Conservation (phyloP, 2,113 vertebrate species). For the Hippolais icterina region DNA sequence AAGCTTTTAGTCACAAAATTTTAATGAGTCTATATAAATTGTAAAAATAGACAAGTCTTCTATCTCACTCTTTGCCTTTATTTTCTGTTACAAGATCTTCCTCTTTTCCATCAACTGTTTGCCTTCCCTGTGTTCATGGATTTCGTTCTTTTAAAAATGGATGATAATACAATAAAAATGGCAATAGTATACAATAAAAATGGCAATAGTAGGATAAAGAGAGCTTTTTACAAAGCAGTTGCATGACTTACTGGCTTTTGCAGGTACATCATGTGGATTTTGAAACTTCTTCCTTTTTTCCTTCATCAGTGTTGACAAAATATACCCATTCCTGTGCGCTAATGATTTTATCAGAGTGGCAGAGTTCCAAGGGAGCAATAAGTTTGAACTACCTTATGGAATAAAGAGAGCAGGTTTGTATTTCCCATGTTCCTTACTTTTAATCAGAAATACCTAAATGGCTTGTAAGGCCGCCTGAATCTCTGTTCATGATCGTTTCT, state of each 20-base stretch:
- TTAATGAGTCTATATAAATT: background rate
- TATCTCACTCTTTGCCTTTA: background rate
- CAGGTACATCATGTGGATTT: background rate
- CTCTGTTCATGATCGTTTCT: background rate
- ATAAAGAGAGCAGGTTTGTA: constrained; percentile 73
- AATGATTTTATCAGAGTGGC: constrained; percentile 66
- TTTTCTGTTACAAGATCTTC: background rate
- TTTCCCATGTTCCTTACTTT: background rate
- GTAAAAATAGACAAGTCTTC: background rate
- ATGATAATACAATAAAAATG: background rate
- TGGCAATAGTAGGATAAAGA: background rate
- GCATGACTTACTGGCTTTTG: background rate
- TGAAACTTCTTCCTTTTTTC: background rate
- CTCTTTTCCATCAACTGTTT: background rate
- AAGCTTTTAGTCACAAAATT: background rate
- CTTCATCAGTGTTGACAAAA: constrained; percentile 48
- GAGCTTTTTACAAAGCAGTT: background rate
- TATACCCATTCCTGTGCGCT: constrained; percentile 75
- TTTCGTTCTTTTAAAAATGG: background rate
- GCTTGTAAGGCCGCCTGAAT: background rate
- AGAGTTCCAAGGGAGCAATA: constrained; percentile 41
- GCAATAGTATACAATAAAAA: background rate
- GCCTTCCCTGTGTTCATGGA: background rate
- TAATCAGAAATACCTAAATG: background rate
- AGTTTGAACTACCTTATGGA: constrained; percentile 75